phyloP scores from a whole-genome alignment of 1,140 invertebrate species.

The Ridgeia piscesae region DNA sequence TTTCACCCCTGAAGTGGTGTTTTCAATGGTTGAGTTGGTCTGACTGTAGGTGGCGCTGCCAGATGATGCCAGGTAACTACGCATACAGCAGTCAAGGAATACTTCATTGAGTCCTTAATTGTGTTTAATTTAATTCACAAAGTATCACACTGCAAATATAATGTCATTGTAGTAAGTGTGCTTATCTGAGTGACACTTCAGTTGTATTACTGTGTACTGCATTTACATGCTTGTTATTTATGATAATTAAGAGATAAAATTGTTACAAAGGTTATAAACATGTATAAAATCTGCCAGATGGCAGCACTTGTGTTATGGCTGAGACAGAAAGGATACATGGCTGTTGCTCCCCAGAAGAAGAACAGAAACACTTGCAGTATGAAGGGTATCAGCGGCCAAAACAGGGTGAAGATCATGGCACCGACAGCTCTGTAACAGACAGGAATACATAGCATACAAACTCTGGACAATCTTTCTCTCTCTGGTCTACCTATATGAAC shows the following conservation, averaged over 20 bases:
- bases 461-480: too few species aligned
- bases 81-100: not conserved
- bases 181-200: too few species aligned
- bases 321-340: constrained; percentile 55
- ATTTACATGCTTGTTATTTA: too few species aligned
- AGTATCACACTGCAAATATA: too few species aligned
- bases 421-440: constrained; percentile 76
- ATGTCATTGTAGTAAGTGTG: too few species aligned
- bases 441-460: too few species aligned
- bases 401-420: constrained; percentile 77
- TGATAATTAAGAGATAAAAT: too few species aligned
- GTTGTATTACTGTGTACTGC: too few species aligned
- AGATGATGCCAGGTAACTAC: not conserved
- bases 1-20: not conserved
- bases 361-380: constrained; percentile 75
- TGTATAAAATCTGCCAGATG: not conserved
- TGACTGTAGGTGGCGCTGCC: not conserved
- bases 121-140: too few species aligned
- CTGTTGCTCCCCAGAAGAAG: constrained; percentile 71
- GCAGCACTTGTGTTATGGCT: not conserved
- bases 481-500: too few species aligned
- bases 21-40: not conserved
- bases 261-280: too few species aligned
- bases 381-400: constrained; percentile 92
- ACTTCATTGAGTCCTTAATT: too few species aligned